Evolutionary conservation across 2,888 invertebrate genomes (phyloP).

Genomic region (Holacanthella duospinosa): DNA sequence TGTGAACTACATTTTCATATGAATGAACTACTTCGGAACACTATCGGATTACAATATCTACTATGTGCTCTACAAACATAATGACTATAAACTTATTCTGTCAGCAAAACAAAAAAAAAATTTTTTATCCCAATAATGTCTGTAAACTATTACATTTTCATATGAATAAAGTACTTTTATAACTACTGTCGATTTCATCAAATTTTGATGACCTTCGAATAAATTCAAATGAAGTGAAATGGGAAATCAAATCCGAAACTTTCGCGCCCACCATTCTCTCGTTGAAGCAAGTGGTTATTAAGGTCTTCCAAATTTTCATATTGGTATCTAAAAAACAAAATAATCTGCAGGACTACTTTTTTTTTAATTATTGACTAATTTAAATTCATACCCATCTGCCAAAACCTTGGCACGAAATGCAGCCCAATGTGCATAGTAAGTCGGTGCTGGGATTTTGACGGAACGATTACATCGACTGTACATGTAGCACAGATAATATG

Average conservation of each 20-base stretch:
- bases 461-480: constrained; percentile 63
- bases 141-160: no score
- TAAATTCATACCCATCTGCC: constrained; percentile 10
- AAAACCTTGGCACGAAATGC: constrained; percentile 17
- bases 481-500: constrained; percentile 73
- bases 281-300: neutral
- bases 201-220: no score
- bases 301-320: no score
- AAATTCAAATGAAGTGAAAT: neutral
- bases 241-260: neutral
- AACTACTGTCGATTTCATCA: no score
- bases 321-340: neutral
- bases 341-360: neutral
- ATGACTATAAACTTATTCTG: no score
- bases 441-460: constrained; percentile 42
- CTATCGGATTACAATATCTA: no score
- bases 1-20: no score
- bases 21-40: no score
- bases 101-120: no score
- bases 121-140: no score
- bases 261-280: neutral
- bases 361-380: neutral
- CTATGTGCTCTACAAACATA: no score
- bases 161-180: no score
- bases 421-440: constrained; percentile 17